Conservation (phyloP, 2,113 vertebrate species). For the Chinchilla lanigera region DNA sequence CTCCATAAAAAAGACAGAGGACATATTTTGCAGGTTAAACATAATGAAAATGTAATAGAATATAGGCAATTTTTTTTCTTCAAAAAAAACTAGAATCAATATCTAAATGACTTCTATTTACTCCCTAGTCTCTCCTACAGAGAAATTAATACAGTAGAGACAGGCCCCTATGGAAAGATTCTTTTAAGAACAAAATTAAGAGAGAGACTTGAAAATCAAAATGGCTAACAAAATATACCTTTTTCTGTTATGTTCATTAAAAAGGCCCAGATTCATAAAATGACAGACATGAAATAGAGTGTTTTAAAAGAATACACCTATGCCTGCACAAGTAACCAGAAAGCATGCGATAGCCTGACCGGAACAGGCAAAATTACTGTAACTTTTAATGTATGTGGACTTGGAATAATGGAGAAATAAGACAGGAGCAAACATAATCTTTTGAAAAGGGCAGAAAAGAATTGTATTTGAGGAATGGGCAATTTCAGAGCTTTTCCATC, state of each 20-base stretch:
- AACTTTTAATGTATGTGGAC: neutral
- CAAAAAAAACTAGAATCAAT: neutral
- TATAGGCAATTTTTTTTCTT: neutral
- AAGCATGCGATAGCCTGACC: neutral
- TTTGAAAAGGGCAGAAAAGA: neutral
- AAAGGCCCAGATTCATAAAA: neutral
- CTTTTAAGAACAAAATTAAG: neutral
- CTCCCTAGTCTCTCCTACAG: neutral
- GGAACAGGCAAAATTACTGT: neutral
- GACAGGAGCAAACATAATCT: neutral
- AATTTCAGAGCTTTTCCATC: neutral
- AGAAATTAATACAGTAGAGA: slow-evolving; percentile 27
- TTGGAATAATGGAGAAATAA: neutral
- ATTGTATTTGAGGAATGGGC: neutral
- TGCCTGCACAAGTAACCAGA: neutral
- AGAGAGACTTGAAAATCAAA: slow-evolving; percentile 3
- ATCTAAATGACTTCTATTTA: neutral
- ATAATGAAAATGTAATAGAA: neutral
- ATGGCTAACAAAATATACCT: neutral
- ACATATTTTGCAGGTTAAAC: neutral
- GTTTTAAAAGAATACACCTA: neutral
- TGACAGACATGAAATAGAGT: neutral
- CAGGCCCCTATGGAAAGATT: neutral
- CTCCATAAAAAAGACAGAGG: neutral
- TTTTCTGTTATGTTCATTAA: neutral